Evolutionary conservation across 2,888 invertebrate species (phyloP), one percentile per base, ranked within the genome.

Genomic region (Anarsia innoxiella): DNA sequence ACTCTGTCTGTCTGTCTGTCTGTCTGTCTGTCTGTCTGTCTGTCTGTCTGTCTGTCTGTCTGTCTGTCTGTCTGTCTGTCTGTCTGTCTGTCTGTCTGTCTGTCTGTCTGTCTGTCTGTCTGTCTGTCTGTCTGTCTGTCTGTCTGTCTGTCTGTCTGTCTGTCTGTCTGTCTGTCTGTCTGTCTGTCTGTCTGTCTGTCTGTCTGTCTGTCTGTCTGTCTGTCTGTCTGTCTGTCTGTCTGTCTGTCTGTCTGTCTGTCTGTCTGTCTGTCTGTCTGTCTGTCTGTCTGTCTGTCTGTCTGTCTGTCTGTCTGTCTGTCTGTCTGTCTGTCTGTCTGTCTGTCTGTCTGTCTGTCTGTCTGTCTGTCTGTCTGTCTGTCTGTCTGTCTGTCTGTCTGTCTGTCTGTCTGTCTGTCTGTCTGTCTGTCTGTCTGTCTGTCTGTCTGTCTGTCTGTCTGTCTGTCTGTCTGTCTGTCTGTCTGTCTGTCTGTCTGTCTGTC

Each of bases 161-260:
- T 23, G 8, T 27, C 35, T 23, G 11, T 16, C 35, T 23, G 12
- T 27, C 27, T 23, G 19, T 27, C 35, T 23, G 12, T 27, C 35
- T 23, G 19, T 16, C 35, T 23, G 8, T 27, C 35, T 23, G 19
- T 27, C 35, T 23, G 12, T 27, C 35, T 23, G 19, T 27, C 35
- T 23, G 12, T 27, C 35, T 23, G 19, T 27, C 35, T 23, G 26
- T 16, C 35, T 23, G 26, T 27, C 28, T 23, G 26, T 27, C 35
- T 13, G 12, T 27, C 35, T 16, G 19, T 25, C 33, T 19, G 4
- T 25, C 33, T 16, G 25, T 25, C 25, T 25, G 19, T 19, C 19
- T 19, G 19, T 19, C 19, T 19, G 39, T 12, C 23, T 10, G 8
- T 25, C 25, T n/a, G 9, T 14, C 34, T 12, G 8, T 14, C 34